A percentile compares a stretch with the other conserved stretches of the same genome.
Conservation (phyloP, 1,140 invertebrate species). For the Caenorhabditis remanei region DNA sequence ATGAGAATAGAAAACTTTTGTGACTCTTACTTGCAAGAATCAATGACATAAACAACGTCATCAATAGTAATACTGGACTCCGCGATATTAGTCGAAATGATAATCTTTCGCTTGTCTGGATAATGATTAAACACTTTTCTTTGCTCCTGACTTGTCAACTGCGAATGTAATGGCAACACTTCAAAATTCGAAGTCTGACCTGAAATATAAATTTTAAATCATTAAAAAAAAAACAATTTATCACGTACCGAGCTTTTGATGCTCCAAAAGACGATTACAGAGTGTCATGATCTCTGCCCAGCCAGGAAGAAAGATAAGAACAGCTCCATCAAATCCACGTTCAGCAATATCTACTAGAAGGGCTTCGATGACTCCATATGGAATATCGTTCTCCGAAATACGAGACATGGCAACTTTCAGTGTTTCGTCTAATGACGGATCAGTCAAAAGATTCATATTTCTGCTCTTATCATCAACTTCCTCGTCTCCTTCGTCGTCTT, state of each 20-base stretch:
- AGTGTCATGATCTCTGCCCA: slow-evolving; percentile 90
- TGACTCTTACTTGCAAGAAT: slow-evolving; percentile 83
- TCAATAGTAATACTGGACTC: slow-evolving; percentile 93
- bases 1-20: slow-evolving; percentile 16
- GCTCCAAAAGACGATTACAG: slow-evolving; percentile 79
- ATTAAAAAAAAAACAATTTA: background rate
- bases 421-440: slow-evolving; percentile 5
- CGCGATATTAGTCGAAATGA: slow-evolving; percentile 92
- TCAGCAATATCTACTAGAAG: slow-evolving; percentile 71
- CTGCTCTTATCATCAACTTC: slow-evolving; percentile 61
- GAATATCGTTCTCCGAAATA: slow-evolving; percentile 73
- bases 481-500: slow-evolving; percentile 63
- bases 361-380: slow-evolving; percentile 73
- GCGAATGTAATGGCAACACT: slow-evolving; percentile 74
- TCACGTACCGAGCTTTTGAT: slow-evolving; percentile 80
- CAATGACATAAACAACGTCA: slow-evolving; percentile 91
- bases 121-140: slow-evolving; percentile 84
- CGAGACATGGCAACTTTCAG: slow-evolving; percentile 68
- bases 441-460: slow-evolving; percentile 60
- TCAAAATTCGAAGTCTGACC: slow-evolving; percentile 65
- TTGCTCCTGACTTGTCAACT: slow-evolving; percentile 82
- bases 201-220: background rate
- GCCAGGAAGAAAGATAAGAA: slow-evolving; percentile 91
- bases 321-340: slow-evolving; percentile 82
- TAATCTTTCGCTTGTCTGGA: slow-evolving; percentile 79